A percentile compares a stretch with the other conserved stretches of the same genome.
These are phyloP conservation scores for Apamea anceps DNA, from an alignment of 2,888 invertebrate genomes.

Conservation along the genomic window DNA sequence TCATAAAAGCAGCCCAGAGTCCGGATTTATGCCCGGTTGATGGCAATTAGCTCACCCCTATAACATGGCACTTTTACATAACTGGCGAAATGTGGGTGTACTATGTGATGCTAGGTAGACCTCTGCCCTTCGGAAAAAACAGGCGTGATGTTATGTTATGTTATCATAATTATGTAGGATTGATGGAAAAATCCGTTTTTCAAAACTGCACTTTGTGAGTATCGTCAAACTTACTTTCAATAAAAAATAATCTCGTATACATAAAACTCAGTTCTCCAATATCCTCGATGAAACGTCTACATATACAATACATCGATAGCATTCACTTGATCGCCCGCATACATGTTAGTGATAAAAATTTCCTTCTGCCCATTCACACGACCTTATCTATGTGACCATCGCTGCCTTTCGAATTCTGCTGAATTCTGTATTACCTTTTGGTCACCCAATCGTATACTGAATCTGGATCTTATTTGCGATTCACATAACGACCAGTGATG, in stretches of 20 bases:
- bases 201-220: not conserved
- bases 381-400: conserved; percentile 53
- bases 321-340: conserved; percentile 45
- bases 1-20: too few species aligned
- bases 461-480: conserved; percentile 66
- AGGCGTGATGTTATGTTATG: not conserved
- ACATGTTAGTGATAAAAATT: conserved; percentile 53
- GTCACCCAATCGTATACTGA: conserved; percentile 44
- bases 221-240: not conserved
- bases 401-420: conserved; percentile 44
- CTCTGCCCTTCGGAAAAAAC: not conserved
- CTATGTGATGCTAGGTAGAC: not conserved
- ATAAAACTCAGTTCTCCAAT: not conserved
- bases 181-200: not conserved
- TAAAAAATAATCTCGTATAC: not conserved
- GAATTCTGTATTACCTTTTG: conserved; percentile 60
- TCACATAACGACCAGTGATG: conserved; percentile 55
- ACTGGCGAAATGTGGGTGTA: not conserved
- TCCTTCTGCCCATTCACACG: conserved; percentile 50
- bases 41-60: not conserved
- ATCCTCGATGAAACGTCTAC: conserved; percentile 28
- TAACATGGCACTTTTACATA: not conserved
- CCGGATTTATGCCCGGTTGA: not conserved
- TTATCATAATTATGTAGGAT: not conserved
- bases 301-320: conserved; percentile 33